phyloP scores from a whole-genome alignment of 23 tunicate genomes.

The Trididemnum nubilum region DNA sequence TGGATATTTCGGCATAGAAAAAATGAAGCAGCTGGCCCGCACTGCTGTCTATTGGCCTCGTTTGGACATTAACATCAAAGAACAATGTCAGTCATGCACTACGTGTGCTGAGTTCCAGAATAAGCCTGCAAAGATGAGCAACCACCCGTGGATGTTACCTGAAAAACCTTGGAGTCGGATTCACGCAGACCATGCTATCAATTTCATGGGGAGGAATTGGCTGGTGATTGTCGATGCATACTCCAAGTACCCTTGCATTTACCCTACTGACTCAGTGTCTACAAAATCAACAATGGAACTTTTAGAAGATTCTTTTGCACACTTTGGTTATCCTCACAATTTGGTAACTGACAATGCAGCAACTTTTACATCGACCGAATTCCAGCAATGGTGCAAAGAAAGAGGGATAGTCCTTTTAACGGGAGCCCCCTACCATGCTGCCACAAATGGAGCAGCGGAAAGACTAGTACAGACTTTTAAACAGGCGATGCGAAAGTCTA shows the following conservation, averaged over 20 bases:
- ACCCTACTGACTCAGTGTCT: background rate
- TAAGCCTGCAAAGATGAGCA: background rate
- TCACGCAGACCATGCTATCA: conserved; percentile 12
- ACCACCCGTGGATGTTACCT: conserved; percentile 20
- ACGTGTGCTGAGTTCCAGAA: conserved; percentile 10
- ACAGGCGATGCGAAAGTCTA: conserved; percentile 1
- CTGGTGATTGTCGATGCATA: conserved; percentile 21
- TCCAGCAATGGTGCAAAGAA: too few species aligned
- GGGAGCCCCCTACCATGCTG: conserved; percentile 14
- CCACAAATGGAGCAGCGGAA: conserved; percentile 12
- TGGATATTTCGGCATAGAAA: conserved; percentile 21
- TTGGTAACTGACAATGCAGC: conserved; percentile 12
- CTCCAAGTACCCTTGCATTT: conserved; percentile 22
- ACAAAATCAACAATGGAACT: background rate
- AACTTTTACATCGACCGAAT: background rate
- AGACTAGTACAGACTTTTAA: conserved; percentile 13
- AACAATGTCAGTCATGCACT: background rate
- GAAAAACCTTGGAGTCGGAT: conserved; percentile 4
- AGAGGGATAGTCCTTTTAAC: background rate
- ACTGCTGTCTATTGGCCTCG: conserved; percentile 32
- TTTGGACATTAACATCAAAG: background rate
- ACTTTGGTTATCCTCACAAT: conserved; percentile 11
- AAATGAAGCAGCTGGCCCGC: conserved; percentile 28
- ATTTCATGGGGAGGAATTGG: background rate
- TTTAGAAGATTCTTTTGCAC: background rate